A percentile compares a stretch with the other conserved stretches of the same genome.
These are phyloP conservation scores for Antheraea mylitta DNA, from an alignment of 1,140 invertebrate genomes.

Conservation along the genomic window DNA sequence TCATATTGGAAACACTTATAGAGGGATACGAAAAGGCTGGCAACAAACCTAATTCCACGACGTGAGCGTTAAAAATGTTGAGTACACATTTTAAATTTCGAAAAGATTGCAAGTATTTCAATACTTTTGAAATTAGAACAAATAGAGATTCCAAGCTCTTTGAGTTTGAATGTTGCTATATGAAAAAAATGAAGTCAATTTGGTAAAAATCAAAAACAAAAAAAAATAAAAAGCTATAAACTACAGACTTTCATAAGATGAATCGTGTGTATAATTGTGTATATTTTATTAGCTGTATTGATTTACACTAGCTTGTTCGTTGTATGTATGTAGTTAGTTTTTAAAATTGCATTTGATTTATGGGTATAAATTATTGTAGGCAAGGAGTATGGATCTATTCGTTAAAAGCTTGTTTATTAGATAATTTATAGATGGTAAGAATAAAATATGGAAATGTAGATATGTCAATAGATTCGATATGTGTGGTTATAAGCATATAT, in stretches of 20 bases:
- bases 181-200: slow-evolving; percentile 23
- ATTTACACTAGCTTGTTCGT: slow-evolving; percentile 25
- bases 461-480: background rate
- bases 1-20: slow-evolving; percentile 92
- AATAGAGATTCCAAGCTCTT: background rate
- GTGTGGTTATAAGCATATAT: background rate
- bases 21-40: slow-evolving; percentile 86
- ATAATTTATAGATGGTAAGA: background rate
- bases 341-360: background rate
- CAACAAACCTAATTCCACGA: slow-evolving; percentile 39
- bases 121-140: background rate
- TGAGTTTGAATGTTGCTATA: background rate
- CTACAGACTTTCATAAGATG: slow-evolving; percentile 24
- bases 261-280: slow-evolving; percentile 35
- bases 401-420: slow-evolving; percentile 1
- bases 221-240: slow-evolving; percentile 4
- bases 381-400: background rate
- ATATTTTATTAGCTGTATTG: slow-evolving; percentile 27
- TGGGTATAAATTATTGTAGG: background rate
- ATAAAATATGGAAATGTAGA: background rate
- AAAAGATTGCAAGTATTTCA: background rate
- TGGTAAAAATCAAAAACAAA: background rate
- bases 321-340: background rate
- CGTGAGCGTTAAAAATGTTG: slow-evolving; percentile 42
- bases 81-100: too few species aligned